phyloP scores from a whole-genome alignment of 2,888 invertebrate species.

The Automeris io region DNA sequence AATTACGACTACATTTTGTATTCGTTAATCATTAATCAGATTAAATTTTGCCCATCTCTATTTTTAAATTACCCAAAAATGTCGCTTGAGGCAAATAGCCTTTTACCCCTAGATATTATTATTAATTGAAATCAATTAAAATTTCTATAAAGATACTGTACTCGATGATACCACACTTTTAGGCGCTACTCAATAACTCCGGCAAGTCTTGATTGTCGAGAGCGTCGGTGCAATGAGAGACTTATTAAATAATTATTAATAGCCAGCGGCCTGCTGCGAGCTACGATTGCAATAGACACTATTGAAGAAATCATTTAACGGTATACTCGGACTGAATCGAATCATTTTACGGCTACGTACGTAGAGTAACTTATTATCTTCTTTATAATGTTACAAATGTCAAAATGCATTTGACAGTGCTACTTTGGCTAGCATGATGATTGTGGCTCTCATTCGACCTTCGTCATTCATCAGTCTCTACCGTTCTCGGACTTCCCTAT shows the following conservation, averaged over 20 bases:
- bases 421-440: no score
- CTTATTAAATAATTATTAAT: constrained; percentile 62
- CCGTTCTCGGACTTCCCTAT: no score
- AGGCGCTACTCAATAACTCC: constrained; percentile 18
- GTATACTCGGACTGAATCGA: neutral
- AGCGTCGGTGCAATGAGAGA: constrained; percentile 40
- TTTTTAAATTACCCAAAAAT: no score
- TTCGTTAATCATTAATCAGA: no score
- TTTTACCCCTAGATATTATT: no score
- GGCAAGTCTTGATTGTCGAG: constrained; percentile 28
- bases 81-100: no score
- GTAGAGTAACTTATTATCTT: neutral
- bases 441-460: no score
- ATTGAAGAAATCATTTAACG: constrained; percentile 34
- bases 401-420: no score
- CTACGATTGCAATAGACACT: constrained; percentile 34
- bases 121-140: no score
- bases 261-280: constrained; percentile 45
- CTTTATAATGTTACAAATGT: neutral
- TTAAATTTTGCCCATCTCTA: no score
- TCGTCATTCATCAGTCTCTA: no score
- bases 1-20: no score
- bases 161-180: constrained; percentile 6
- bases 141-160: constrained; percentile 3
- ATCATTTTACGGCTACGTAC: neutral